Conservation (phyloP, 2,888 invertebrate species). For the Agrotis ipsilon region DNA sequence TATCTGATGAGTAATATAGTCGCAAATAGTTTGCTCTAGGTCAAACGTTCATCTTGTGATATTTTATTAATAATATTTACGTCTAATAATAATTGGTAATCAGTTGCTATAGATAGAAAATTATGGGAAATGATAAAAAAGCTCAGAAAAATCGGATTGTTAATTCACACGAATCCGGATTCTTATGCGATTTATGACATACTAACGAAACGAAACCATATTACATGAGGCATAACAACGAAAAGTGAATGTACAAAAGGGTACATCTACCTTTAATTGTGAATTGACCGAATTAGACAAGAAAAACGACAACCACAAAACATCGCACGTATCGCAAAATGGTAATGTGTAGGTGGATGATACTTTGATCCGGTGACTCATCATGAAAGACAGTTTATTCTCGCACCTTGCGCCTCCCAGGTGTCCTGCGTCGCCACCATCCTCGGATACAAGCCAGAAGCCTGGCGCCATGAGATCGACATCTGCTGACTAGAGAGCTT, state of each 20-base stretch:
- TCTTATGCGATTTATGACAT: not conserved
- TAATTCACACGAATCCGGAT: not conserved
- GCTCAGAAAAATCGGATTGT: not conserved
- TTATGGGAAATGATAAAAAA: not conserved
- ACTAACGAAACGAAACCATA: not conserved
- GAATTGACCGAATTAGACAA: not conserved
- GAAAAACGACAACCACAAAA: not conserved
- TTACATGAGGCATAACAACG: not conserved
- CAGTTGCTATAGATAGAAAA: not conserved
- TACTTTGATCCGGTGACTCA: constrained; percentile 40
- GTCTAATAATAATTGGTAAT: not conserved
- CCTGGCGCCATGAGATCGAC: constrained; percentile 81
- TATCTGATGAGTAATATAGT: constrained; percentile 30
- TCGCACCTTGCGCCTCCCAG: constrained; percentile 79
- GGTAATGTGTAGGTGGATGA: constrained; percentile 12
- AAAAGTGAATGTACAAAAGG: not conserved
- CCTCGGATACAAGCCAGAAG: constrained; percentile 82
- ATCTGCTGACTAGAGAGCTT: constrained; percentile 78
- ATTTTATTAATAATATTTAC: not conserved
- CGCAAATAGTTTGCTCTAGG: constrained; percentile 7
- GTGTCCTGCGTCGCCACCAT: constrained; percentile 84
- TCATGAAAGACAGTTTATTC: constrained; percentile 18
- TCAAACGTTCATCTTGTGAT: constrained; percentile 24
- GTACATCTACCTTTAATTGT: not conserved
- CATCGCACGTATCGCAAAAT: constrained; percentile 5